Evolutionary conservation across 2,113 vertebrate species (phyloP).

Genomic region (Podarcis muralis): DNA sequence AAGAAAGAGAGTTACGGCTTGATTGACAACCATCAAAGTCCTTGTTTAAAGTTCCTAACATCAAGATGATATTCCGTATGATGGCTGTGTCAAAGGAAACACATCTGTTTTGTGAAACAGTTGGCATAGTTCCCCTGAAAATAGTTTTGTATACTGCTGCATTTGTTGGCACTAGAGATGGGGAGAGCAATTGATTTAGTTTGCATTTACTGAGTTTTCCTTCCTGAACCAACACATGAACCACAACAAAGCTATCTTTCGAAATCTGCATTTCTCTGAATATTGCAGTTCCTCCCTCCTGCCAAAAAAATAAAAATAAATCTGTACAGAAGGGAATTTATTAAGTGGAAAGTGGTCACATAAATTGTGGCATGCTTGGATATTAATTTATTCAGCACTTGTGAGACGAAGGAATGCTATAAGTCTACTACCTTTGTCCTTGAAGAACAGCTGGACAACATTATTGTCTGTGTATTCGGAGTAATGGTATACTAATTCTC

Average conservation of each 20-base stretch:
- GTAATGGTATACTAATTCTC: not conserved
- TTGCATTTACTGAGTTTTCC: too few relatives aligned
- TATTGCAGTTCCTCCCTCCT: too few relatives aligned
- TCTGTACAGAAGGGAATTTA: too few relatives aligned
- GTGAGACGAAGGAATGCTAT: not conserved
- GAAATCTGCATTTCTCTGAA: too few relatives aligned
- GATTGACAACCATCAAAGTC: constrained; percentile 3
- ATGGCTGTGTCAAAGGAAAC: not conserved
- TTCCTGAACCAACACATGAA: too few relatives aligned
- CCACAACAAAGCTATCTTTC: too few relatives aligned
- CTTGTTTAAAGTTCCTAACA: not conserved
- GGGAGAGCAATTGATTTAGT: too few relatives aligned
- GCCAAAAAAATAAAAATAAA: too few relatives aligned
- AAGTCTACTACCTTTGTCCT: not conserved
- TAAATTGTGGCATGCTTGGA: not conserved
- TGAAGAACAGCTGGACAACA: not conserved
- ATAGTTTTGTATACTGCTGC: too few relatives aligned
- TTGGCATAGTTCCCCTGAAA: too few relatives aligned
- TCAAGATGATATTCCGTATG: not conserved
- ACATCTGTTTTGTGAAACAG: not conserved
- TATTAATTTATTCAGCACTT: not conserved
- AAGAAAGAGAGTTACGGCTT: not conserved
- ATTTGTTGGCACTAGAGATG: too few relatives aligned
- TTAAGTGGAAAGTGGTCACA: too few relatives aligned
- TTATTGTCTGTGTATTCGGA: not conserved